phyloP scores from a whole-genome alignment of 2,797 vertebrate species.

The Clamator glandarius region DNA sequence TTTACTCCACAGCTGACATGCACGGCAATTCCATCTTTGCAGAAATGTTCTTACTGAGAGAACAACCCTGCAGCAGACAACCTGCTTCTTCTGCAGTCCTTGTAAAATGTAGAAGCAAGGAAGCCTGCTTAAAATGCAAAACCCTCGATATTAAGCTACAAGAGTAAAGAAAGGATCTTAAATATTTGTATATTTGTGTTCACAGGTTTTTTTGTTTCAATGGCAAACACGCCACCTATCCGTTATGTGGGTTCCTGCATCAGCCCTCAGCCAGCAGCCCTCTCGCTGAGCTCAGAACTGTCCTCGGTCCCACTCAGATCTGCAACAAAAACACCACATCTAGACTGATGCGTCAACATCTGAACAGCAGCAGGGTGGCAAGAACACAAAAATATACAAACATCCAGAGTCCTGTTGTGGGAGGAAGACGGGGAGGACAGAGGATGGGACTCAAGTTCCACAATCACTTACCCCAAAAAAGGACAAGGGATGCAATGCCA shows the following conservation, averaged over 20 bases:
- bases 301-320: not conserved
- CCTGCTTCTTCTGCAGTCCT: not conserved
- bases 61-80: not conserved
- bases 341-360: not conserved
- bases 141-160: not conserved
- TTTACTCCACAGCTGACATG: slow-evolving; percentile 53
- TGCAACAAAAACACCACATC: not conserved
- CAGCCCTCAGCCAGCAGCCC: not conserved
- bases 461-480: not conserved
- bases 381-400: not conserved
- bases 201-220: slow-evolving; percentile 5
- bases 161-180: not conserved
- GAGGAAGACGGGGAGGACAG: not conserved
- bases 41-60: slow-evolving; percentile 4
- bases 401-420: not conserved
- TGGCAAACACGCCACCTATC: slow-evolving; percentile 74
- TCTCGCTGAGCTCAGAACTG: not conserved
- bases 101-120: not conserved
- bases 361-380: not conserved
- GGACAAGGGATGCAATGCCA: not conserved
- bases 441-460: not conserved
- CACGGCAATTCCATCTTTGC: not conserved
- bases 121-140: not conserved
- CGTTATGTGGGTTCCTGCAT: slow-evolving; percentile 40
- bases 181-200: not conserved